Base-by-base conservation (phyloP, 2,888 invertebrate species). In the Anticlea derivata region DNA sequence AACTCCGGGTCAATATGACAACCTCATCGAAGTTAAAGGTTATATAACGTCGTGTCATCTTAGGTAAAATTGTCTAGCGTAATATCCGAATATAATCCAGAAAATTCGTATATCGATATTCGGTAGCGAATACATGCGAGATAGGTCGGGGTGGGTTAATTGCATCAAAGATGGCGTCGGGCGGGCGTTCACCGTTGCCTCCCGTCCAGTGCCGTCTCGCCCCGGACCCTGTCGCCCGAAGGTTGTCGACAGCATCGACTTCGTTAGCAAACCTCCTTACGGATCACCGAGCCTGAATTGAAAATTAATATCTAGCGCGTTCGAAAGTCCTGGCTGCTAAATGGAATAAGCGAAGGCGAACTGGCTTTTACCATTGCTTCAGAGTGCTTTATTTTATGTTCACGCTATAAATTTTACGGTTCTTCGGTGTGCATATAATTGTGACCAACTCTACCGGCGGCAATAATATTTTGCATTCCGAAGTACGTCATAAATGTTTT, bases 121-220 rank as follows among this genome's bases (percentile, higher is more conserved):
- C 2, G 4, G 4, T 17, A 17, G 5, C n/a, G 5, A 46, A 52
- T 39, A 40, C 17, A 31, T 35, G 41, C 60, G 38, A 33, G 50
- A 44, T 33, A 41, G 47, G 44, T 20, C 6, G 38, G 58, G 55
- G 51, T 45, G 43, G 54, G 59, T 44, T 61, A 51, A 65, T 63
- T 61, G 40, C 45, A 64, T 65, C 64, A 67, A 61, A 63, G 61
- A 60, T 61, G 62, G 54, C 67, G 64, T 52, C 66, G 58, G 60
- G 56, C 60, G 68, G 67, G 40, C 68, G 49, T 67, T 70, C 58
- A 63, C 48, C 48, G 53, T 8, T 35, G 40, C 39, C 63, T 65
- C 58, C 55, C 53, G 41, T 54, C 50, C 34, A 46, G 43, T 44
- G 46, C 41, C 48, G 43, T 29, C 37, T 8, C 33, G 34, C 30